phyloP scores from a whole-genome alignment of 2,113 vertebrate genomes.

The Callionymus lyra region DNA sequence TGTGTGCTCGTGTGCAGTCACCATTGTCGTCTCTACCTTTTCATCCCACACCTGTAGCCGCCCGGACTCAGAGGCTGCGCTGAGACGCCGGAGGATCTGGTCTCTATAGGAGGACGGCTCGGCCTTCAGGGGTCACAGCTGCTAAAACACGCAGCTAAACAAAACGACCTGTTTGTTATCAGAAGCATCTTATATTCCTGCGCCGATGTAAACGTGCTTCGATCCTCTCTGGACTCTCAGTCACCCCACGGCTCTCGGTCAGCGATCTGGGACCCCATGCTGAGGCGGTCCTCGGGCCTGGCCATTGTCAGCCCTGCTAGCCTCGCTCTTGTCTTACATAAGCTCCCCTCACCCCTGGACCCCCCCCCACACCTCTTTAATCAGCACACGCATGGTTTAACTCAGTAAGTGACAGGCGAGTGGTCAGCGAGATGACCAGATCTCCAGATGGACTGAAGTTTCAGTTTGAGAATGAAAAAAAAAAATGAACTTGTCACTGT shows the following conservation, averaged over 20 bases:
- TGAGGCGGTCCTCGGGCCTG: constrained; percentile 38
- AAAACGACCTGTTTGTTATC: constrained; percentile 54
- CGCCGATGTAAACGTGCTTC: constrained; percentile 47
- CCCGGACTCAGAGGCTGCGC: constrained; percentile 24
- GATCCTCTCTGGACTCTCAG: constrained; percentile 20
- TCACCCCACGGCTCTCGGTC: constrained; percentile 35
- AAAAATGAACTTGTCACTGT: too few species aligned
- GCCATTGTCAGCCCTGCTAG: constrained; percentile 42
- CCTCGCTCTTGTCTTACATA: constrained; percentile 43
- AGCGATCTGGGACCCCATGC: constrained; percentile 47
- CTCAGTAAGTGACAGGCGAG: constrained; percentile 22
- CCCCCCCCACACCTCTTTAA: constrained; percentile 25
- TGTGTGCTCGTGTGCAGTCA: constrained; percentile 13
- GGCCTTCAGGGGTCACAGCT: constrained; percentile 50
- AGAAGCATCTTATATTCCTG: constrained; percentile 42
- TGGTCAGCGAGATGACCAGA: constrained; percentile 1
- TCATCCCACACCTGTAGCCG: constrained; percentile 42
- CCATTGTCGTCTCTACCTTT: constrained; percentile 36
- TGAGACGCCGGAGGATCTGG: constrained; percentile 19
- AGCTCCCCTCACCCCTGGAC: constrained; percentile 6
- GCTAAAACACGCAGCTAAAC: constrained; percentile 54
- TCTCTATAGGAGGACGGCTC: constrained; percentile 9
- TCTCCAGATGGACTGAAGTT: constrained; percentile 2
- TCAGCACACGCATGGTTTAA: constrained; percentile 35
- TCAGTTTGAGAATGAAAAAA: too few species aligned